These are phyloP conservation scores for Odontomachus brunneus DNA, from an alignment of 1,140 invertebrate genomes.

Conservation along the genomic window DNA sequence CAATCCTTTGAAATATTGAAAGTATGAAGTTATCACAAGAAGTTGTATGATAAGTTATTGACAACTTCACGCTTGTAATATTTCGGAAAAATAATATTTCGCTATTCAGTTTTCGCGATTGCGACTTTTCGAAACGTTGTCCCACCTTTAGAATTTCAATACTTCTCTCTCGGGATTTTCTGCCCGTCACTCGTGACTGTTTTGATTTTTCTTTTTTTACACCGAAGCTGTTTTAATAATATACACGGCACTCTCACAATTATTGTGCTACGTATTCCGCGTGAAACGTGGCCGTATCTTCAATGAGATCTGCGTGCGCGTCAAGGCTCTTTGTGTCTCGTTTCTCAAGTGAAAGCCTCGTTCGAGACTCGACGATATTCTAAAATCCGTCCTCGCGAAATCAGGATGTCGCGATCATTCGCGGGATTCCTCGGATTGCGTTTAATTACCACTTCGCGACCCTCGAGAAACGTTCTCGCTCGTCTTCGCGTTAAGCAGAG, in stretches of 20 bases:
- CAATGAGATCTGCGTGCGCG: constrained; percentile 45
- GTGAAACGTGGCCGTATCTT: constrained; percentile 51
- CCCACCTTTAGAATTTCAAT: too few relatives aligned
- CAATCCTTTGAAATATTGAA: too few relatives aligned
- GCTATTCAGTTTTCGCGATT: too few relatives aligned
- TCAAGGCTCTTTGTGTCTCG: constrained; percentile 47
- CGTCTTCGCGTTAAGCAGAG: not conserved
- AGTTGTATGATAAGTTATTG: too few relatives aligned
- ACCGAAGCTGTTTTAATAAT: not conserved
- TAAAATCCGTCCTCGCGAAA: constrained; percentile 44
- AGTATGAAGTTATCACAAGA: too few relatives aligned
- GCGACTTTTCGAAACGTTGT: too few relatives aligned
- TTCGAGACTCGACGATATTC: constrained; percentile 20
- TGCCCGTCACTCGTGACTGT: too few relatives aligned
- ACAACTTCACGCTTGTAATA: too few relatives aligned
- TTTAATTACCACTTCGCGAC: constrained; percentile 9
- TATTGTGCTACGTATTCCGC: constrained; percentile 50
- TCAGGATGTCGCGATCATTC: not conserved
- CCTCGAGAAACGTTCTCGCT: constrained; percentile 11
- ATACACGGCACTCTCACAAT: constrained; percentile 2
- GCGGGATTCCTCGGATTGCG: not conserved
- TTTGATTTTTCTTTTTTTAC: constrained; percentile 31
- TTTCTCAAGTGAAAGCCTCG: constrained; percentile 60
- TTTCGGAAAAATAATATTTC: too few relatives aligned
- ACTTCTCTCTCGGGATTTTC: not conserved